Evolutionary conservation across 2,888 invertebrate species (phyloP), one percentile per base, ranked within the genome.

Genomic region (Heterodera filipjevi): DNA sequence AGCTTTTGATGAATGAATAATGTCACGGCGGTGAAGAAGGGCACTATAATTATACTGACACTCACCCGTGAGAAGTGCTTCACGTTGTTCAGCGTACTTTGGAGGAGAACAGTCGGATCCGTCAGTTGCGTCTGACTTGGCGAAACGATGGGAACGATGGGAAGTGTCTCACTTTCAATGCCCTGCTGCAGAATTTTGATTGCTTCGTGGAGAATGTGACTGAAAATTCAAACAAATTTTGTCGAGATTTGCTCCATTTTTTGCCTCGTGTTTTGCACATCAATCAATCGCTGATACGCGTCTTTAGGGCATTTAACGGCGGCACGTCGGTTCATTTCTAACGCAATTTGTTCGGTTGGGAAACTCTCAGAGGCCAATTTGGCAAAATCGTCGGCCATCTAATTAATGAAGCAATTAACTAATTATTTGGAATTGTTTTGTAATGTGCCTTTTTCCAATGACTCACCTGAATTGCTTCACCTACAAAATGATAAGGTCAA

Each of bases 391-490:
- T 75, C 75, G 27, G 75, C 75, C 46, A 75, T 44, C 68, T 68
- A 22, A 59, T 27, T 27, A 22, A 8, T 27, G 16, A 19, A 27
- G 27, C 6, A 6, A 27, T 59, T 27, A 53, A 22, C 22, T 5
- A 8, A 5, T 53, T 2, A 53, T 53, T 16, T 19, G 14, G 14
- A 22, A 53, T 53, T 16, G 16, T 22, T 27, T 27, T 22, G n/a
- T 22, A 59, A n/a, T 59, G 22, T 59, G n/a, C n/a, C n/a, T n/a
- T n/a, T n/a, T n/a, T n/a, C n/a, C n/a, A 22, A 59, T 3, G 59
- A 59, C 59, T 59, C 6, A 59, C 59, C 49, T 73, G 75, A 46
- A 75, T 75, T 10, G 75, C 75, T 66, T 75, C 75, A 19, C 75
- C 75, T 75, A 32, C 22, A 64, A 53, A 1, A 35, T n/a, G 64